These are phyloP conservation scores for Amblyornis subalaris DNA, from an alignment of 2,113 vertebrate genomes.

Conservation along the genomic window DNA sequence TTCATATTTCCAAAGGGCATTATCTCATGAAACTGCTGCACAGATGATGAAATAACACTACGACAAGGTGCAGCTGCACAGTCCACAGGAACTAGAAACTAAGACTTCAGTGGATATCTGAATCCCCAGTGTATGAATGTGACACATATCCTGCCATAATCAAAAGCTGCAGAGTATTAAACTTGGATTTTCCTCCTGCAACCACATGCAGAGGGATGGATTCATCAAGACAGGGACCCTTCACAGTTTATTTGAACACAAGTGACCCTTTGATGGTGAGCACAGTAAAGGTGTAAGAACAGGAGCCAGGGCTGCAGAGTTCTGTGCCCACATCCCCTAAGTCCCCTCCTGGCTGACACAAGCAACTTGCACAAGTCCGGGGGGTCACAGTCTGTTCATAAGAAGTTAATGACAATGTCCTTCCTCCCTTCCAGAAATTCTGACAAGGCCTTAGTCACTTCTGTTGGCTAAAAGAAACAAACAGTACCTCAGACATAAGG, in stretches of 20 bases:
- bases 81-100: not conserved
- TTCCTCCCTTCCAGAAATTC: not conserved
- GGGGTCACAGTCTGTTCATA: not conserved
- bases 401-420: not conserved
- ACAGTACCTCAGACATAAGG: not conserved
- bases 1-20: not conserved
- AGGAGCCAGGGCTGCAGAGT: not conserved
- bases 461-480: not conserved
- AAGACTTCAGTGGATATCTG: not conserved
- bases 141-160: not conserved
- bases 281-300: not conserved
- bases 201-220: not conserved
- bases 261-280: not conserved
- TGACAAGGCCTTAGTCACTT: not conserved
- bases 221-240: not conserved
- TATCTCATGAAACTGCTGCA: not conserved
- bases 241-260: not conserved
- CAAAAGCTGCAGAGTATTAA: not conserved
- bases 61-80: not conserved
- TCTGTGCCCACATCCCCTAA: not conserved
- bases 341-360: not conserved
- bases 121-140: not conserved
- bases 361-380: not conserved
- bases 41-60: not conserved
- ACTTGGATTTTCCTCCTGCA: not conserved